A percentile compares a stretch with the other conserved stretches of the same genome.
These are phyloP conservation scores for Leptinotarsa juncta DNA, from an alignment of 2,888 invertebrate species.

Conservation along the genomic window DNA sequence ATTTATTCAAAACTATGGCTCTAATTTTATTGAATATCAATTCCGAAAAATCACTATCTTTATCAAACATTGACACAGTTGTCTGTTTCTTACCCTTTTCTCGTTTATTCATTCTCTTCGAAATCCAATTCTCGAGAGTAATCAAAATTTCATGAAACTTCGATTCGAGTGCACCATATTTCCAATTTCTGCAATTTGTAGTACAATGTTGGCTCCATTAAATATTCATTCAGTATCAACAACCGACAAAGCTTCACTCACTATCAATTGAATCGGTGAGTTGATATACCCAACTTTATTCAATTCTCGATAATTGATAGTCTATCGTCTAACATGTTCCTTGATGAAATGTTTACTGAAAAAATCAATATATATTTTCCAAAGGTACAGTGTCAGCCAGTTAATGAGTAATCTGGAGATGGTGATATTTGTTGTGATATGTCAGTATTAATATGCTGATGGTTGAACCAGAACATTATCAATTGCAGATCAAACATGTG, in stretches of 20 bases:
- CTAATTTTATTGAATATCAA: background rate
- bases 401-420: too few species aligned
- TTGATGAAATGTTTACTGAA: background rate
- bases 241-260: background rate
- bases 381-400: too few species aligned
- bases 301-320: background rate
- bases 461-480: too few species aligned
- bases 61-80: background rate
- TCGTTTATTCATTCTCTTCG: background rate
- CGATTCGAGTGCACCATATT: background rate
- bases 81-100: slow-evolving; percentile 1
- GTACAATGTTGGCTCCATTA: background rate
- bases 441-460: too few species aligned
- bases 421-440: too few species aligned
- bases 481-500: too few species aligned
- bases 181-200: slow-evolving; percentile 2
- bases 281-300: background rate
- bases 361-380: too few species aligned
- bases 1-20: background rate
- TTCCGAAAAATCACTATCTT: background rate
- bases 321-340: background rate
- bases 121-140: background rate
- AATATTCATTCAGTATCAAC: background rate
- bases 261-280: background rate
- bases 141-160: background rate